These are phyloP conservation scores for Empidonax alnorum DNA, from an alignment of 2,113 vertebrate species.

Conservation along the genomic window DNA sequence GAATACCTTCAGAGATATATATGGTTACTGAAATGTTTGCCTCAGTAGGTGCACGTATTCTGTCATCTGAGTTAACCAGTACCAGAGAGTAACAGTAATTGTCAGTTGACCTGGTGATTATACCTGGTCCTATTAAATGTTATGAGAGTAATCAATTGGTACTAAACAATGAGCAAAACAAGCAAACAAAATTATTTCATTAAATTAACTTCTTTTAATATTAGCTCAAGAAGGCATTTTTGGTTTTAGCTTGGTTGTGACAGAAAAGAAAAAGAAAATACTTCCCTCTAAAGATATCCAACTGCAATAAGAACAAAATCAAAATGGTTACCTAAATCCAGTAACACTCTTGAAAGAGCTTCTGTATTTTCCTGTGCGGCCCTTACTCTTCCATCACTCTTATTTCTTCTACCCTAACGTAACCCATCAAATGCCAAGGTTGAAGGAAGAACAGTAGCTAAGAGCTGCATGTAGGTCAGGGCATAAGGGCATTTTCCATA, in stretches of 20 bases:
- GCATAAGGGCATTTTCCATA: background rate
- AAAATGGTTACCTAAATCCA: background rate
- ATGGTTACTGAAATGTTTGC: background rate
- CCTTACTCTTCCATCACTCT: background rate
- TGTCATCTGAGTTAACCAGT: background rate
- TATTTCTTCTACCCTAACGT: background rate
- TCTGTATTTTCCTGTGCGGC: background rate
- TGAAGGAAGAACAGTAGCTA: background rate
- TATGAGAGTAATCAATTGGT: constrained; percentile 13
- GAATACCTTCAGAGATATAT: background rate
- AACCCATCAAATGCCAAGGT: background rate
- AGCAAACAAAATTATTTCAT: constrained; percentile 11
- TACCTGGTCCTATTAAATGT: background rate
- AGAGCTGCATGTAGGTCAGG: background rate
- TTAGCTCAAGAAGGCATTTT: background rate
- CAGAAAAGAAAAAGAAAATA: background rate
- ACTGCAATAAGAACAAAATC: background rate
- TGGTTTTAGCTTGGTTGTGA: background rate
- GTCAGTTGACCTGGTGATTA: constrained; percentile 46
- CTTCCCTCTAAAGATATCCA: background rate
- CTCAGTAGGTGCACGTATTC: background rate
- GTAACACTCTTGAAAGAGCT: background rate
- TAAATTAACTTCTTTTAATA: background rate
- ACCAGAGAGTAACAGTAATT: constrained; percentile 8
- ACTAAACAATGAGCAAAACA: constrained; percentile 19